Conservation (phyloP, 2,888 invertebrate species). For the Amphipoea oculea region DNA sequence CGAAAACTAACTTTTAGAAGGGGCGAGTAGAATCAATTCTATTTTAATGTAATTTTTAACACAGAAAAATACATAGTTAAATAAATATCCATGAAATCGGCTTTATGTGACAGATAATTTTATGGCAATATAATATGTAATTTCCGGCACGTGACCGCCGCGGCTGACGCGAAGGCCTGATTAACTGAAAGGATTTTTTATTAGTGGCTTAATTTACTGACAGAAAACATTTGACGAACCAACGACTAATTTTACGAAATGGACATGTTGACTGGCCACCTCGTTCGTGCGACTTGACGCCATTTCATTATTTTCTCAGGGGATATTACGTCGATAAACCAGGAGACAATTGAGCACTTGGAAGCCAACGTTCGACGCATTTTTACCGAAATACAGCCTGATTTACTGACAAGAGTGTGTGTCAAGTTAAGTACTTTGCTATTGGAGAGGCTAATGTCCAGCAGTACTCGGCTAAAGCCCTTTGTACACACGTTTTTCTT, state of each 20-base stretch:
- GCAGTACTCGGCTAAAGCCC: no score
- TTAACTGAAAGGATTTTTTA: not conserved
- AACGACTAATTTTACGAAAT: not conserved
- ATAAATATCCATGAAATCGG: not conserved
- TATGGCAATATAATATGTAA: not conserved
- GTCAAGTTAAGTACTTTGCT: no score
- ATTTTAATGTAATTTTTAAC: not conserved
- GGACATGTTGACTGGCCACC: not conserved
- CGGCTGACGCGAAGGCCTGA: not conserved
- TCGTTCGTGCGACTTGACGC: not conserved
- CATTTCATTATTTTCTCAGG: not conserved
- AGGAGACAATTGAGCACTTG: not conserved
- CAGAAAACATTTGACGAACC: not conserved
- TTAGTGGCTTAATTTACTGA: constrained; percentile 1
- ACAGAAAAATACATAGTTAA: not conserved
- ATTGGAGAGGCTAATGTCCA: no score
- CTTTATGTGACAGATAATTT: not conserved
- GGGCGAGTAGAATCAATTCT: no score
- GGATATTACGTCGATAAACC: not conserved
- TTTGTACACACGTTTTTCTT: no score
- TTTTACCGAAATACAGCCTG: not conserved
- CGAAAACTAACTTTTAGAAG: no score
- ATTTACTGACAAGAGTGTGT: not conserved
- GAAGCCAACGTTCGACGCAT: not conserved
- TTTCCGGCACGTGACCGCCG: not conserved